These are phyloP conservation scores for Limnephilus rhombicus DNA, from an alignment of 2,888 invertebrate genomes.

Conservation along the genomic window DNA sequence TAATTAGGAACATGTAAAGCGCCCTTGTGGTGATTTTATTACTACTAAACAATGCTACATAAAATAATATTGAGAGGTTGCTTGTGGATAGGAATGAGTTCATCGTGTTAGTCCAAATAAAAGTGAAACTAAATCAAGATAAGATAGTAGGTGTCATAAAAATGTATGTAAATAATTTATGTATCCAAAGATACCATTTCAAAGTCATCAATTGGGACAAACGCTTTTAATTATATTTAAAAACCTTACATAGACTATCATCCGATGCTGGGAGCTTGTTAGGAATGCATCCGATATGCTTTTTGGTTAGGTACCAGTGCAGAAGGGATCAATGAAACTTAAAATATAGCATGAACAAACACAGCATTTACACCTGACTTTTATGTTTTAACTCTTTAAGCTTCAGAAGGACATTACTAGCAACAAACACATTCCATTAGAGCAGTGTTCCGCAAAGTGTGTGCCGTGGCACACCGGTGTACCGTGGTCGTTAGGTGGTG, in stretches of 20 bases:
- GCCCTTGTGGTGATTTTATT: not conserved
- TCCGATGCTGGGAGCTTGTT: too few relatives aligned
- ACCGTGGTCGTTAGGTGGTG: too few relatives aligned
- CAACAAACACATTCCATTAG: too few relatives aligned
- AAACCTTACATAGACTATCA: too few relatives aligned
- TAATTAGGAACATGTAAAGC: not conserved
- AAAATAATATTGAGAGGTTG: not conserved
- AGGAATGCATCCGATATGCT: not conserved
- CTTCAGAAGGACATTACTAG: too few relatives aligned
- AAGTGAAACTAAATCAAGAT: not conserved
- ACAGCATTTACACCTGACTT: not conserved
- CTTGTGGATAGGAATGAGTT: not conserved
- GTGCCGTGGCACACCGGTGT: too few relatives aligned
- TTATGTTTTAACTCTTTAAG: not conserved
- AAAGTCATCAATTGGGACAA: too few relatives aligned
- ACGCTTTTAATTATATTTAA: too few relatives aligned
- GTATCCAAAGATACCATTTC: too few relatives aligned
- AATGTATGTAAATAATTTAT: not conserved
- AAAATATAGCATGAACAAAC: not conserved
- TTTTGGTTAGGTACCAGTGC: not conserved
- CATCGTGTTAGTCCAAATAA: not conserved
- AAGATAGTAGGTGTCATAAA: not conserved
- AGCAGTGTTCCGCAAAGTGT: too few relatives aligned
- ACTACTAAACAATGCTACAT: not conserved
- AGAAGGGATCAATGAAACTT: too few relatives aligned